Evolutionary conservation across 2,113 vertebrate species (phyloP).

Genomic region (Brachionichthys hirsutus): DNA sequence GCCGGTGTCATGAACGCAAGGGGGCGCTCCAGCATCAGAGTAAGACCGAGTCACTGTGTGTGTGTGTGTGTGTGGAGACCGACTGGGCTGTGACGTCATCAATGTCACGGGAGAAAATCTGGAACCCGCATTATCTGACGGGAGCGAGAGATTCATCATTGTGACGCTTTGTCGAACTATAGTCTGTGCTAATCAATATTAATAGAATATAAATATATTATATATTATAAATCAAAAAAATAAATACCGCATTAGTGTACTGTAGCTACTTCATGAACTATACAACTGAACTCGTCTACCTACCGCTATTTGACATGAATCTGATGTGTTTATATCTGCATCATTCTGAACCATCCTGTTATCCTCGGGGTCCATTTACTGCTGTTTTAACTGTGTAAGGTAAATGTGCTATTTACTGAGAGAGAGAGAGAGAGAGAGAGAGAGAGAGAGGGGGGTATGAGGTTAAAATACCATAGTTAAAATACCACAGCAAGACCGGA

Average conservation of each 20-base stretch:
- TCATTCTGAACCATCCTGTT: no score
- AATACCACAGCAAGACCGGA: slow-evolving; percentile 38
- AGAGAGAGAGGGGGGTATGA: slow-evolving; percentile 50
- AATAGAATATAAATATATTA: no score
- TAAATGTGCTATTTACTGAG: slow-evolving; percentile 37
- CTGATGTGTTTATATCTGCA: no score
- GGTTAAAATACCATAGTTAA: slow-evolving; percentile 44
- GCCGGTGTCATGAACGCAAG: slow-evolving; percentile 5
- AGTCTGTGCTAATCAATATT: no score
- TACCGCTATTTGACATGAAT: no score
- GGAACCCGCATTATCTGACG: slow-evolving; percentile 19
- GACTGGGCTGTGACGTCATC: slow-evolving; percentile 27
- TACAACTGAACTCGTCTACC: background rate
- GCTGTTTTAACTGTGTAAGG: no score
- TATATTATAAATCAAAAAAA: no score
- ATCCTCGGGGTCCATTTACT: no score
- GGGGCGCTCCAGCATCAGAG: slow-evolving; percentile 30
- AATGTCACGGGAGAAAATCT: slow-evolving; percentile 5
- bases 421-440: slow-evolving; percentile 47
- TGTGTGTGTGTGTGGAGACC: slow-evolving; percentile 9
- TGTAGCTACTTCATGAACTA: no score
- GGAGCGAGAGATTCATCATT: slow-evolving; percentile 19
- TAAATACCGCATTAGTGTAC: no score
- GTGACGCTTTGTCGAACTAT: background rate
- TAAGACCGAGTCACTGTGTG: slow-evolving; percentile 1